These are phyloP conservation scores for Stratiomys singularior DNA, from an alignment of 2,888 invertebrate species.

Conservation along the genomic window DNA sequence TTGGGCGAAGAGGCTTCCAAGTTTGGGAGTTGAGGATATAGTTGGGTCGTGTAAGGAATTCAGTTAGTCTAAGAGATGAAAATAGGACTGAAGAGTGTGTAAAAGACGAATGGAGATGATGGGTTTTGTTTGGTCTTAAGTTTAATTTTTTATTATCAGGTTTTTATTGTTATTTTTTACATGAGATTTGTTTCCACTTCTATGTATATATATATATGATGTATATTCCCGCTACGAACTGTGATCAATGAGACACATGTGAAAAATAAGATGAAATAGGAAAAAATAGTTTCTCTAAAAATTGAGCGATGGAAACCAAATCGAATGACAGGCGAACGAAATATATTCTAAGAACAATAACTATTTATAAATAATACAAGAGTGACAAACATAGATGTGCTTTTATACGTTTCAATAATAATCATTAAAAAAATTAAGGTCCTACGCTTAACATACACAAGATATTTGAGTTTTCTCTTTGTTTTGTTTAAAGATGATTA, in stretches of 20 bases:
- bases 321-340: background rate
- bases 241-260: background rate
- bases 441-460: slow-evolving; percentile 39
- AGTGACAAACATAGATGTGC: background rate
- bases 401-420: slow-evolving; percentile 17
- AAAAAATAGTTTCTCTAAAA: background rate
- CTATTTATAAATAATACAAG: slow-evolving; percentile 20
- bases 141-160: slow-evolving; percentile 10
- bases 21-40: background rate
- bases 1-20: background rate
- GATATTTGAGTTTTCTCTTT: slow-evolving; percentile 31
- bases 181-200: background rate
- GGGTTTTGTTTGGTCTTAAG: slow-evolving; percentile 1
- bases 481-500: slow-evolving; percentile 13
- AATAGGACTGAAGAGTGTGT: background rate
- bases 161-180: slow-evolving; percentile 26
- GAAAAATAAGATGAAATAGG: background rate
- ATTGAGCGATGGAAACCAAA: background rate
- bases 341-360: slow-evolving; percentile 8
- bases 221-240: background rate
- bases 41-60: background rate
- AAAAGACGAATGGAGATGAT: background rate
- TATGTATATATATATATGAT: background rate
- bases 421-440: slow-evolving; percentile 16
- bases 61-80: background rate